Base-by-base conservation (phyloP, 2,888 invertebrate genomes). In the Agonopterix arenella region DNA sequence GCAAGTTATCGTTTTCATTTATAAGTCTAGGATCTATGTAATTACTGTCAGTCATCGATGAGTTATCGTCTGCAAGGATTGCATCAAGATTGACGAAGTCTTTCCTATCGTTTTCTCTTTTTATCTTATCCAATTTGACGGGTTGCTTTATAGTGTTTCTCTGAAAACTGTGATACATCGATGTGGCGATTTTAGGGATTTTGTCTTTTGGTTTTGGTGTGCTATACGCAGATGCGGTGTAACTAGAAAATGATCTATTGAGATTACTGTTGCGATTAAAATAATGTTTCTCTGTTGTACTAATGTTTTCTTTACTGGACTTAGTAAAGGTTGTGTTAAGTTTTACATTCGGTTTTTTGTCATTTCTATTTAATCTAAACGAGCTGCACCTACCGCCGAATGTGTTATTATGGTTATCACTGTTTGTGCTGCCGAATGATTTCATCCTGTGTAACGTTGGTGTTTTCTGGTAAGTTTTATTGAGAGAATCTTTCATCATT, bases 1-100 rank as follows among this genome's bases (percentile, higher is more conserved):
- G 90, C 47, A 93, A 81, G 80, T 93, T 93, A 73, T 93, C 93
- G 71, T 92, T 92, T 78, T 92, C 92, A 73, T 94, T 93, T 52
- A 93, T 93, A 52, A 93, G 83, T 61, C 89, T 81, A 36, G 91
- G 91, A 69, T 92, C 91, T 54, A 92, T 89, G 55, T 89, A 89
- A 68, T 82, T 86, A 68, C 89, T 88, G 62, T 88, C 91, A 18
- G 86, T 82, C 77, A 86, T 81, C 37, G 89, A 85, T 52, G 80
- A 77, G 57, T 84, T 85, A 51, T 86, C 86, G 50, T 80, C 82
- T 44, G 72, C 63, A 13, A 89, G 66, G 58, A 89, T 82, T 49
- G 77, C 68, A 59, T 85, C 86, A 36, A 89, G 76, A 66, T 90
- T 91, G 8, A 91, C 90, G 59, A 84, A 81, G 49, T 77, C 71